Base-by-base conservation (phyloP, 2,797 vertebrate species). In the Anabas testudineus region DNA sequence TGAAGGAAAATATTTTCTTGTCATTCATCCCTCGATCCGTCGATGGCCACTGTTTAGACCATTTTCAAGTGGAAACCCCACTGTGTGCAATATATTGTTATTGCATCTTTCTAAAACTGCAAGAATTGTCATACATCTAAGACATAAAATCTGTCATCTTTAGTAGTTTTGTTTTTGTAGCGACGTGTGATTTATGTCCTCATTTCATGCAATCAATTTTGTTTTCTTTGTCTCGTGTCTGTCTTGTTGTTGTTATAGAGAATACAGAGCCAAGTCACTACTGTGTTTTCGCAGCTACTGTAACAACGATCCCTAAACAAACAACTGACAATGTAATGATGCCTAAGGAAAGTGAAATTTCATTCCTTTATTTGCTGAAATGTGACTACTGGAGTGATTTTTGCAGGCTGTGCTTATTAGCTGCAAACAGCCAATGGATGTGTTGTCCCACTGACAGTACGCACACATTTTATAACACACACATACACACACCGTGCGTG, bases 221-320 rank as follows among this genome's bases (percentile, higher is more conserved):
- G 15, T 34, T 63, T 4, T 21, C 47, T 18, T 48, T 14, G 41
- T 58, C 42, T 67, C 15, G 21, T 30, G 26, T 56, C 30, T 36
- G 42, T 55, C 19, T 60, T 34, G 10, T 7, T 30, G 10, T 7
- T 8, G 9, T 62, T 57, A 24, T 37, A 16, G 34, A 51, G 30
- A 34, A 32, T 7, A 16, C 21, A 52, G 21, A 64, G 42, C 16
- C 21, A 14, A 63, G 18, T 67, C 48, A 80, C 60, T 54, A 43
- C 41, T 2, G 1, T 36, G 30, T 26, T 53, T 34, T 34, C 58
- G 37, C 34, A 41, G 22, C 47, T n/a, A 15, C 62, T 39, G 21
- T 46, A 60, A 34, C 39, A 54, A 57, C 34, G 22, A 49, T 39
- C 34, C 26, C 3, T 48, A 39, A 47, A 32, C 42, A 46, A 42